Base-by-base conservation (phyloP, 2,888 invertebrate species). In the Drosophila mimica region DNA sequence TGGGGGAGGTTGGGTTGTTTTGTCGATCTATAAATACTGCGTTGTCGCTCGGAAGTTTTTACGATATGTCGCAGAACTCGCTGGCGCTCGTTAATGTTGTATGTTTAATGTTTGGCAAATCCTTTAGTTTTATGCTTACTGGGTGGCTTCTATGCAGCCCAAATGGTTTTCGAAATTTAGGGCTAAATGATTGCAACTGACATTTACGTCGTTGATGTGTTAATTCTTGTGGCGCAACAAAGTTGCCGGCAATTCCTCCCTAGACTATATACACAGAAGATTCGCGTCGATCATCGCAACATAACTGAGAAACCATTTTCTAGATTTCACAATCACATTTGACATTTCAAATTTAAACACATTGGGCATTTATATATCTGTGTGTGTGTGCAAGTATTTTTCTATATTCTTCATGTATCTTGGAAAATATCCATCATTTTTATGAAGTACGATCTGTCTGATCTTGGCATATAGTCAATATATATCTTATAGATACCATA, bases 141-240 rank as follows among this genome's bases (percentile, higher is more conserved):
- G 89, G 89, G 85, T 87, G 89, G 85, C 64, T 84, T 73, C 58
- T 46, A 54, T 43, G 48, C 52, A 61, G 43, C 34, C 57, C 49
- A 36, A 53, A 58, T 51, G 58, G 56, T 28, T 31, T 31, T 54
- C 36, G 31, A 40, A 71, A 69, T 74, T 74, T 72, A 76, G 70
- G 56, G 72, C 74, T 70, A 75, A 77, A 70, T 84, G 82, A 73
- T 76, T 70, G 52, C 72, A 61, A 65, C 49, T 82, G 83, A 83
- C 83, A 78, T 83, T 83, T 78, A 82, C 66, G 57, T 31, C 46
- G 54, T 58, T 59, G 72, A 83, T 83, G 89, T 89, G 89, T 89
- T 88, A 87, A 88, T 89, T 83, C 76, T 54, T 68, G 71, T 72
- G 64, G 70, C 63, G 68, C 83, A 85, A 87, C 89, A 73, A 74